Evolutionary conservation across 2,113 vertebrate genomes (phyloP), one percentile per base, ranked within the genome.

Genomic region (Plestiodon gilberti): DNA sequence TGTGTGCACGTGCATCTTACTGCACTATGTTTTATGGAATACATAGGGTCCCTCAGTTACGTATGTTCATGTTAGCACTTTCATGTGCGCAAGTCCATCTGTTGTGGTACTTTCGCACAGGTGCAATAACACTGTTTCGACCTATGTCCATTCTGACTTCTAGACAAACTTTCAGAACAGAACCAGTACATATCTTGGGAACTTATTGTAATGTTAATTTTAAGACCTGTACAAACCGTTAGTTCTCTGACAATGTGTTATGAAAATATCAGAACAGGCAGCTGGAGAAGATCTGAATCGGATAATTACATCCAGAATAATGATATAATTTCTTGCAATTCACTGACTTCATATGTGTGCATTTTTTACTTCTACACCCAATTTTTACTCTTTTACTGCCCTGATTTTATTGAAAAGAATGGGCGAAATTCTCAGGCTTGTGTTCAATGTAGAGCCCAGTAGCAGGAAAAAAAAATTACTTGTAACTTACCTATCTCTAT

Each of bases 401-500:
- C 2, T 38, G 33, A 76, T 76, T 30, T 52, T 30, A 57, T 30
- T 57, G 13, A 55, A 1, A 67, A 33, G 8, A 18, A 33, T 18
- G 25, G 71, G 38, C 30, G 4, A 30, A n/a, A 15, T 4, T 30
- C 30, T 33, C 71, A 22, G 38, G 38, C 38, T 22, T 40, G 17
- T 38, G 4, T 62, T 64, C 1, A 9, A 48, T 20, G n/a, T 69
- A 43, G 52, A 11, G 25, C 43, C 22, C 61, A 14, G 2, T 2
- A 15, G 8, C 15, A 17, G 3, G 57, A 89, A 82, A 79, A 84
- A n/a, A 35, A 86, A 87, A 69, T 35, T 20, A 17, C 25, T 65
- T 33, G 52, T 11, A n/a, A 80, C 96, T 95, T 84, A 98, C 97
- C 97, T 96, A 92, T 98, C 97, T 82, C 97, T 96, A 25, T 98